Conservation (phyloP, 2,797 vertebrate species). For the Pangasius sanitwongsei region DNA sequence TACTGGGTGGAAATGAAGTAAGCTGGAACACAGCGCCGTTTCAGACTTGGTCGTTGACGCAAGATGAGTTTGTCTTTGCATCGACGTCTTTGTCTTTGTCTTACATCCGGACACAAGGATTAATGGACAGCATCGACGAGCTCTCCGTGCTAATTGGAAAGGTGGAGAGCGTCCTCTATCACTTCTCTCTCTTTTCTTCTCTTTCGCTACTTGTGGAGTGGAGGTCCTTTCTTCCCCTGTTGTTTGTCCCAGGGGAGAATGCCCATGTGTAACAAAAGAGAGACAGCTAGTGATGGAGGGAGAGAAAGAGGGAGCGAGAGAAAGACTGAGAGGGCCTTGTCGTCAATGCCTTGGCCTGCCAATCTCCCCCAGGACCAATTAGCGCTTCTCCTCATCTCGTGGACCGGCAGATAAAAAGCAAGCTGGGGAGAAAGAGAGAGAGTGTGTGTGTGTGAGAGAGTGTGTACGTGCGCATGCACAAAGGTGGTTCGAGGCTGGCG, state of each 20-base stretch:
- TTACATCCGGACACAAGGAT: conserved; percentile 22
- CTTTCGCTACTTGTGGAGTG: conserved; percentile 75
- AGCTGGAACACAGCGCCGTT: conserved; percentile 57
- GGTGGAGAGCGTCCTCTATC: conserved; percentile 48
- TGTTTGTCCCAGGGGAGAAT: conserved; percentile 88
- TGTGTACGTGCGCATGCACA: conserved; percentile 51
- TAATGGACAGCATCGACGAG: conserved; percentile 45
- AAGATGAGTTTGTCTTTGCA: conserved; percentile 51
- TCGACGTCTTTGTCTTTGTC: background rate
- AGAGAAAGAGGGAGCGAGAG: conserved; percentile 38
- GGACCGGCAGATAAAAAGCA: conserved; percentile 93
- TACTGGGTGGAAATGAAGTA: conserved; percentile 51
- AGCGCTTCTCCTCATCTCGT: conserved; percentile 88
- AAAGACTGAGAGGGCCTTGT: conserved; percentile 76
- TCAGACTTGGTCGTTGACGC: conserved; percentile 69
- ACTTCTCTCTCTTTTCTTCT: conserved; percentile 48
- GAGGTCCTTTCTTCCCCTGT: conserved; percentile 73
- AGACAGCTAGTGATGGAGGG: conserved; percentile 55
- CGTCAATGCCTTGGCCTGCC: conserved; percentile 85
- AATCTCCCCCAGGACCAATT: conserved; percentile 95
- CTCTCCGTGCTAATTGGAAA: conserved; percentile 51
- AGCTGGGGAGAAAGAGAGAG: conserved; percentile 67
- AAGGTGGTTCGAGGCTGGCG: conserved; percentile 62
- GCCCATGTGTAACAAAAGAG: conserved; percentile 84
- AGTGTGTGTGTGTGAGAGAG: conserved; percentile 55